Percentiles rank a stretch among this genome's conserved stretches.
Evolutionary conservation across 2,113 vertebrate genomes (phyloP).

Genomic region (Urocolius indicus): DNA sequence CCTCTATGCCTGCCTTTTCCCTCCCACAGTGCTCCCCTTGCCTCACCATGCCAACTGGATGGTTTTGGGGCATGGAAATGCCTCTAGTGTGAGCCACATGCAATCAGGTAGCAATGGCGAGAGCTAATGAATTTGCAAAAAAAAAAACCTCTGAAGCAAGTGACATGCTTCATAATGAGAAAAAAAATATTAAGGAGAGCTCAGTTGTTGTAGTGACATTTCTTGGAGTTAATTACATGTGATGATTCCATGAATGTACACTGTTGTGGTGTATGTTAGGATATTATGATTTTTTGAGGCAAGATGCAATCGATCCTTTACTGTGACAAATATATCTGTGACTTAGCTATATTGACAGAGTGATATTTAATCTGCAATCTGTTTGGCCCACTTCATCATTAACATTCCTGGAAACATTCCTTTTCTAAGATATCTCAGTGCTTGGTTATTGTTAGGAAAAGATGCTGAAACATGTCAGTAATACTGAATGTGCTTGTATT

Average conservation of each 20-base stretch:
- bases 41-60: fast-evolving
- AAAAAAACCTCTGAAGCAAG: not conserved
- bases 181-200: not conserved
- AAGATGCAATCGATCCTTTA: not conserved
- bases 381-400: not conserved
- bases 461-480: not conserved
- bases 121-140: not conserved
- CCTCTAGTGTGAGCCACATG: not conserved
- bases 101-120: not conserved
- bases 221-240: not conserved
- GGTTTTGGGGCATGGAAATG: not conserved
- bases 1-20: not conserved
- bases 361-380: not conserved
- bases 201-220: not conserved
- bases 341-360: not conserved
- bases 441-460: not conserved
- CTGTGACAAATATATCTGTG: not conserved
- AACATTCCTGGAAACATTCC: not conserved
- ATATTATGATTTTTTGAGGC: not conserved
- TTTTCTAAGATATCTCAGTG: not conserved
- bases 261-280: not conserved
- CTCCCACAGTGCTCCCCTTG: not conserved
- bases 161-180: not conserved
- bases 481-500: not conserved
- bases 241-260: not conserved